Base-by-base conservation (phyloP, 2,888 invertebrate species). In the Zele albiditarsus region DNA sequence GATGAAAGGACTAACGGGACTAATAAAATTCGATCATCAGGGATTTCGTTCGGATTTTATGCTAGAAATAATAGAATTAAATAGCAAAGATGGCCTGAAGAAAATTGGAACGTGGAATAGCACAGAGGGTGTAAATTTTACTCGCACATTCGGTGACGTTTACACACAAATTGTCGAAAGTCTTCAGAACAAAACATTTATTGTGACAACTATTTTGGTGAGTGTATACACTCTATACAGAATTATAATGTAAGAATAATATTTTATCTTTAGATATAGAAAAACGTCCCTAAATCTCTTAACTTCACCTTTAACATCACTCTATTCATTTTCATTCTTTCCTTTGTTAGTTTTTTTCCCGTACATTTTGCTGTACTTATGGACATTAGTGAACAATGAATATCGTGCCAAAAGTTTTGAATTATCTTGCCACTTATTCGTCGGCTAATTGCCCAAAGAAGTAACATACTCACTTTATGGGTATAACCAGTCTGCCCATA, bases 21-120 rank as follows among this genome's bases (percentile, higher is more conserved):
- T 95, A 74, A 97, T 98, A 84, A 96, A 96, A 90, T 97, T 98
- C 90, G 97, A 98, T 90, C 95, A 96, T 90, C 95, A 96, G 90
- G 98, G 98, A 72, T 96, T 97, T 90, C 92, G 98, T 77, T 95
- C 96, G 63, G 95, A 97, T 89, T 97, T 98, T 88, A 94, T 95
- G 79, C 91, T 98, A 82, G 98, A 98, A 88, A 95, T 98, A 82
- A 94, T 98, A 79, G 97, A 98, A 89, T 91, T 98, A 80, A 89
- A 88, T 78, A 95, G 94, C 72, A 94, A 96, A 82, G 94, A 94
- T 75, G 97, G 97, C 0, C 90, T 97, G 71, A 93, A 94, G 85
- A 95, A 95, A 89, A 95, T 96, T 77, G 97, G 97, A 57, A 94
- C 93, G 46, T 97, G 97, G 96, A 96, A 96, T 87, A 95, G 96